These are phyloP conservation scores for Jaculus jaculus DNA, from an alignment of 2,113 vertebrate genomes.

Conservation along the genomic window DNA sequence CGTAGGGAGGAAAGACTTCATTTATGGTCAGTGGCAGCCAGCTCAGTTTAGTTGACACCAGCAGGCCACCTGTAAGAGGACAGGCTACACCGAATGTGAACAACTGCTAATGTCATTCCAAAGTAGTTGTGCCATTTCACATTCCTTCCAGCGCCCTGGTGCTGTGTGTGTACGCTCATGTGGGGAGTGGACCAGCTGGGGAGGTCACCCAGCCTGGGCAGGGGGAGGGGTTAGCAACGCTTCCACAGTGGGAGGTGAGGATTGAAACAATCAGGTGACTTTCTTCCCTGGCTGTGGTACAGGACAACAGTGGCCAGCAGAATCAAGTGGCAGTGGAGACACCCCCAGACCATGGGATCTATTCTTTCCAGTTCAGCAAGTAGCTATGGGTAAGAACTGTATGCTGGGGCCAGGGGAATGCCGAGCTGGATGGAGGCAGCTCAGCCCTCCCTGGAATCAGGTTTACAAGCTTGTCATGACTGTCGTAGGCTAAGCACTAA, in stretches of 20 bases:
- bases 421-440: neutral
- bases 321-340: conserved; percentile 90
- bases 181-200: neutral
- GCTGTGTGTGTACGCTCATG: neutral
- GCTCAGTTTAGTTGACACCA: neutral
- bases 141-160: neutral
- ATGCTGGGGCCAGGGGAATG: neutral
- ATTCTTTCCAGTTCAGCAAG: conserved; percentile 94
- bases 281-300: conserved; percentile 45
- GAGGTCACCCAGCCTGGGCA: neutral
- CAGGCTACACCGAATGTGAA: neutral
- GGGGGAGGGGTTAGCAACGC: neutral
- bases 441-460: neutral
- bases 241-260: neutral
- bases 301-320: conserved; percentile 92
- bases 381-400: conserved; percentile 80
- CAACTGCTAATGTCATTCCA: neutral
- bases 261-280: neutral
- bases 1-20: neutral
- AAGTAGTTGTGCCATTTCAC: neutral
- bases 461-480: neutral
- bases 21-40: neutral
- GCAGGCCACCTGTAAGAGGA: neutral
- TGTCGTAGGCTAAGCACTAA: neutral
- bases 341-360: conserved; percentile 90